Evolutionary conservation across 1,140 invertebrate species (phyloP), one percentile per base, ranked within the genome.

Genomic region (Bombus balteatus): DNA sequence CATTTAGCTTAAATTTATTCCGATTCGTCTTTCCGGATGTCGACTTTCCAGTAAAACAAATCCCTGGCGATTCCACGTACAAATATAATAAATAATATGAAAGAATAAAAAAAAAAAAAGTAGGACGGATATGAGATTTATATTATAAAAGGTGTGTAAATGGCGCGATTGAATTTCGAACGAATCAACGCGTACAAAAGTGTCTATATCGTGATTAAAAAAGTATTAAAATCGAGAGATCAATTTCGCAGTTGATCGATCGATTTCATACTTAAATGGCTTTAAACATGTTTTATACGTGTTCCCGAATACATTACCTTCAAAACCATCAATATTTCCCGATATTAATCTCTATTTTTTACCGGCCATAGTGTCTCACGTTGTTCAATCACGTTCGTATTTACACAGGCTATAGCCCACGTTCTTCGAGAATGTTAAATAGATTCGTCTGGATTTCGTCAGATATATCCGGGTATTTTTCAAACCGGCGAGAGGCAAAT

Each of bases 21-120:
- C 1, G 32, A 66, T 18, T 34, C 6, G n/a, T 5, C 59, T 62
- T n/a, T n/a, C 3, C 59, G 59, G 28, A 13, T 62, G 12, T 62
- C 12, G 28, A 62, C 28, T n/a, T 62, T 62, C 59, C 59, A n/a
- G 4, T 4, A 5, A 62, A 12, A n/a, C 4, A n/a, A 28, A 62
- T 10, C 18, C 2, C 6, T 22, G 47, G 1, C 47, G 47, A 8
- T 8, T 53, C 18, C 0, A 22, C 47, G 5, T 22, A 22, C 22
- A 53, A 22, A 8, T 53, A 53, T 53, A 53, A 53, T 53, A 53
- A 53, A 53, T 53, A 18, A 53, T 53, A 53, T 0, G 18, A 2
- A 53, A 0, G 6, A 47, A 43, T 32, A 0, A 43, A 47, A 47
- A 0, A 5, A 18, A 18, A 18, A 6, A 18, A 18, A 1, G 0